Base-by-base conservation (phyloP, 2,888 invertebrate species). In the Amorpha juglandis region DNA sequence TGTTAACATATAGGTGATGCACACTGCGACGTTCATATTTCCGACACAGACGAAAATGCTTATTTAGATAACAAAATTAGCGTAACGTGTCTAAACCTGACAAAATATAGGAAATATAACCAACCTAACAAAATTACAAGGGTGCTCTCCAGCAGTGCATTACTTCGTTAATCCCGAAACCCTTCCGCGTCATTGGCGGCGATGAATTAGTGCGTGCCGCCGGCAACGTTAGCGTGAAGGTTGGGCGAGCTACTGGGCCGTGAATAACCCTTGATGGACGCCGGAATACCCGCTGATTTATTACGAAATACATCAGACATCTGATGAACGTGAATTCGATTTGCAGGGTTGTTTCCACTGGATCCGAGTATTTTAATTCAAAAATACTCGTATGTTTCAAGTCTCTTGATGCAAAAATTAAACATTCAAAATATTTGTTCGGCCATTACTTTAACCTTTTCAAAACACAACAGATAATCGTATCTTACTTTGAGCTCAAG, bases 141-240 rank as follows among this genome's bases (percentile, higher is more conserved):
- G 48, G 19, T 45, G 21, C 62, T 47, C 35, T 48, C n/a, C 63
- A 48, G 27, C 64, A 63, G 27, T 21, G n/a, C 63, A 53, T 64
- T 62, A 71, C 70, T 78, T 83, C 85, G 79, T 86, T 86, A 83
- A 86, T 86, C 84, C 80, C 64, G 79, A 78, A 84, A 81, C 87
- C 85, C 86, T 86, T 86, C 80, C 80, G 69, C 78, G 75, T 82
- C 84, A 86, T 84, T 81, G 84, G 68, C 73, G 68, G 71, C 76
- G 77, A 82, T 83, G 80, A 81, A 77, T 79, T 79, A 81, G 75
- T 74, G 76, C 67, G 58, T 47, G 16, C 63, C 63, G 51, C 50
- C 55, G 27, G 50, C 55, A 62, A 48, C 45, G 58, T 55, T 19
- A 50, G 45, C 65, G 64, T 52, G 67, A 50, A 47, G 58, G 45